phyloP scores from a whole-genome alignment of 2,888 invertebrate species.

The Cheilosia grossa region DNA sequence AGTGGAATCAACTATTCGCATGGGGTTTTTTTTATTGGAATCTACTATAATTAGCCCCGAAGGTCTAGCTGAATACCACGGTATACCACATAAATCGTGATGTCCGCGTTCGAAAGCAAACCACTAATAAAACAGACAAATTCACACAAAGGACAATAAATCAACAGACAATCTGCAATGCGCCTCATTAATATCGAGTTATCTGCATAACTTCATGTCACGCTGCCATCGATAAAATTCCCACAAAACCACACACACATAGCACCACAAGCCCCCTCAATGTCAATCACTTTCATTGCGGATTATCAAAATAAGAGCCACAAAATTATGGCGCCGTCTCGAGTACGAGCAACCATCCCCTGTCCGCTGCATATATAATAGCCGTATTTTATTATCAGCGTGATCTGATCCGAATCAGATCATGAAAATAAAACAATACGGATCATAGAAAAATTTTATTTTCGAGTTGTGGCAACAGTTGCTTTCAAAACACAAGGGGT shows the following conservation, averaged over 20 bases:
- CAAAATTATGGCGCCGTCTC: slow-evolving; percentile 69
- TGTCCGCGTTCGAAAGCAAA: slow-evolving; percentile 5
- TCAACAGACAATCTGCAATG: slow-evolving; percentile 35
- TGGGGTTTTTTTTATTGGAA: no score
- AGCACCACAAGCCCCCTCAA: slow-evolving; percentile 21
- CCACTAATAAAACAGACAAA: slow-evolving; percentile 25
- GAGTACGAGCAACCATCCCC: slow-evolving; percentile 19
- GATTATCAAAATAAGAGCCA: slow-evolving; percentile 67
- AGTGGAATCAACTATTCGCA: no score
- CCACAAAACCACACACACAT: slow-evolving; percentile 41
- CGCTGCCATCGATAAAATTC: slow-evolving; percentile 52
- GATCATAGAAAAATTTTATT: no score
- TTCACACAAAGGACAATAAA: slow-evolving; percentile 51
- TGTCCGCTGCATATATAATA: slow-evolving; percentile 16
- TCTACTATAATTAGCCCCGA: no score
- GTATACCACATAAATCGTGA: not conserved
- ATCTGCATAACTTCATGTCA: slow-evolving; percentile 62
- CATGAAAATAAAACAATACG: no score
- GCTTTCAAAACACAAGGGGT: no score
- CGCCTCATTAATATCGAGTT: slow-evolving; percentile 34
- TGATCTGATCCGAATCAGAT: no score
- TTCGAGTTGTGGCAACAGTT: no score
- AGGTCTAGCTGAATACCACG: slow-evolving; percentile 1
- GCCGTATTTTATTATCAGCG: no score
- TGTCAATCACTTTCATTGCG: slow-evolving; percentile 60